These are phyloP conservation scores for Callaeas wilsoni DNA, from an alignment of 2,113 vertebrate species.

Conservation along the genomic window DNA sequence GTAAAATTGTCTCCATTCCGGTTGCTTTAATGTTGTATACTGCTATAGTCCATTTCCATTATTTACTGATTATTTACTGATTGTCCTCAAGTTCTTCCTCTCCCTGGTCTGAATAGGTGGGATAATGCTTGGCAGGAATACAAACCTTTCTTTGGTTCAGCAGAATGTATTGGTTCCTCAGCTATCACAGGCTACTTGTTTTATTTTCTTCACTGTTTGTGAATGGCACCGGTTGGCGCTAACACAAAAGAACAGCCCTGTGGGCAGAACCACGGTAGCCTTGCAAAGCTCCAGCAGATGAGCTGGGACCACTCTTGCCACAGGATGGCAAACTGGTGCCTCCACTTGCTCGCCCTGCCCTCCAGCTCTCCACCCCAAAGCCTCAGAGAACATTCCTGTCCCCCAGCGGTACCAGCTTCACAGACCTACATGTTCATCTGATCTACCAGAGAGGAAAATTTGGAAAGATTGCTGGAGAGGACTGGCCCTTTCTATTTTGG, in stretches of 20 bases:
- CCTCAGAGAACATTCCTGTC: background rate
- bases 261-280: accelerated
- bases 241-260: background rate
- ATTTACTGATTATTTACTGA: background rate
- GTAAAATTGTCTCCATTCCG: background rate
- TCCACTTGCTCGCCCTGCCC: background rate
- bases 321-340: accelerated
- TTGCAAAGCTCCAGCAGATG: background rate
- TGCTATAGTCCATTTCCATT: background rate
- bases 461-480: background rate
- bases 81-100: background rate
- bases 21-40: background rate
- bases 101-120: background rate
- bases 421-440: background rate
- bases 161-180: background rate
- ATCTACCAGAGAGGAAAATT: background rate
- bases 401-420: background rate
- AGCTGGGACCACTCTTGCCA: background rate
- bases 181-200: background rate
- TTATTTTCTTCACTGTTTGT: background rate
- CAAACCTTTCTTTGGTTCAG: background rate
- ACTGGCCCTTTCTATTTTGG: background rate
- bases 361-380: background rate
- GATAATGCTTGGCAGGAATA: background rate
- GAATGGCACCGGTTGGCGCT: background rate